phyloP scores from a whole-genome alignment of 2,797 vertebrate genomes.

The Acipenser ruthenus region DNA sequence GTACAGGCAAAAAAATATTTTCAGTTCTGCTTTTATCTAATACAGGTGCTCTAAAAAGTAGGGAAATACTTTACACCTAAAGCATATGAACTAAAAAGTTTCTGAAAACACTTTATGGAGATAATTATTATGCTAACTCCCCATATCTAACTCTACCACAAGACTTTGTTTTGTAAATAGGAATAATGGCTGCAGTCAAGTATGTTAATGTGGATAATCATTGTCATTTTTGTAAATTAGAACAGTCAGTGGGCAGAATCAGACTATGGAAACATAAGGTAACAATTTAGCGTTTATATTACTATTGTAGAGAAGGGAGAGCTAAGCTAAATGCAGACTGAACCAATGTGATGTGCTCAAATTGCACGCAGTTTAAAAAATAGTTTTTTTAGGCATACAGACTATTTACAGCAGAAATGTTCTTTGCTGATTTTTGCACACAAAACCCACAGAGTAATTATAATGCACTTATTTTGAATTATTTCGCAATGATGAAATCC shows the following conservation, averaged over 20 bases:
- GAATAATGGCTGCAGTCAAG: constrained; percentile 73
- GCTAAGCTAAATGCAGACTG: constrained; percentile 72
- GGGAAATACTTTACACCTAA: too few relatives aligned
- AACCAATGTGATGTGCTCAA: constrained; percentile 60
- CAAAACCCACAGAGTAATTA: constrained; percentile 66
- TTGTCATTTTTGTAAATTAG: constrained; percentile 83
- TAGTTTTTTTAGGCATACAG: constrained; percentile 53
- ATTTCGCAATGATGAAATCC: constrained; percentile 66
- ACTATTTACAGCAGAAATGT: constrained; percentile 57
- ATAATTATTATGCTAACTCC: constrained; percentile 52
- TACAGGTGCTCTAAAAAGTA: too few relatives aligned
- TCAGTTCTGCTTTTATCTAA: too few relatives aligned
- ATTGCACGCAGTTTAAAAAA: constrained; percentile 74
- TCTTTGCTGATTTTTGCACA: constrained; percentile 44
- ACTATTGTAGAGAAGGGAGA: constrained; percentile 58
- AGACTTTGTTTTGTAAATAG: constrained; percentile 65
- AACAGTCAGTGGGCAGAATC: constrained; percentile 81
- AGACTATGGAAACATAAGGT: constrained; percentile 78
- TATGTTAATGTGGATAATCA: constrained; percentile 86
- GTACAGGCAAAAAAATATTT: too few relatives aligned
- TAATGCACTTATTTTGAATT: constrained; percentile 65
- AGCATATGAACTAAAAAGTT: too few relatives aligned
- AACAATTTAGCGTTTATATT: constrained; percentile 80
- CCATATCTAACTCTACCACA: too few relatives aligned
- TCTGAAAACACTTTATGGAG: constrained; percentile 19